Percentiles rank a stretch among this genome's conserved stretches.
Evolutionary conservation across 2,888 invertebrate genomes (phyloP).

Genomic region (Epicampocera succincta): DNA sequence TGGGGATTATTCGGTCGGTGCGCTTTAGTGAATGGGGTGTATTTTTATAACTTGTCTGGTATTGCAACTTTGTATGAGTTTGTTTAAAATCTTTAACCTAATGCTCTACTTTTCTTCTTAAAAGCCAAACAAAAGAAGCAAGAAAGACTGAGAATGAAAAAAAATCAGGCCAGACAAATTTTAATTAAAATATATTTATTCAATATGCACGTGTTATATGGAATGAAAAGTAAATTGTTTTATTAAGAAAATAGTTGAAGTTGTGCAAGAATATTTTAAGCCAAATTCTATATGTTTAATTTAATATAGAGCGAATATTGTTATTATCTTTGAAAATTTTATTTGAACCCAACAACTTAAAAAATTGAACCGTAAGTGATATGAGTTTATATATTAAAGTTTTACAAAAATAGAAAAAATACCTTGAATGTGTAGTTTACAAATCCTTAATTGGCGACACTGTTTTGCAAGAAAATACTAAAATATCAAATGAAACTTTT

Average conservation of each 20-base stretch:
- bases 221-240: background rate
- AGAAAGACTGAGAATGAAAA: background rate
- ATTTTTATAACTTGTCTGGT: conserved; percentile 47
- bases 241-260: background rate
- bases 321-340: too few species aligned
- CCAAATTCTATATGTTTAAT: background rate
- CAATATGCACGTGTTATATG: background rate
- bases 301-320: too few species aligned
- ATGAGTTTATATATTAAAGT: too few species aligned
- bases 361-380: too few species aligned
- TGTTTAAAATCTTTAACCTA: conserved; percentile 64
- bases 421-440: too few species aligned
- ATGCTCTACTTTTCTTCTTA: conserved; percentile 59
- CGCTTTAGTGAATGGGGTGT: conserved; percentile 26
- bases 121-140: conserved; percentile 9
- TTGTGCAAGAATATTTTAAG: background rate
- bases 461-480: too few species aligned
- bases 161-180: conserved; percentile 39
- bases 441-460: too few species aligned
- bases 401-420: too few species aligned
- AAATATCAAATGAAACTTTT: too few species aligned
- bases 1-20: conserved; percentile 3
- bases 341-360: too few species aligned
- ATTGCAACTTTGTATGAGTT: conserved; percentile 36
- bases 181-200: conserved; percentile 57